These are phyloP conservation scores for Neodiprion pinetum DNA, from an alignment of 1,140 invertebrate species.

Conservation along the genomic window DNA sequence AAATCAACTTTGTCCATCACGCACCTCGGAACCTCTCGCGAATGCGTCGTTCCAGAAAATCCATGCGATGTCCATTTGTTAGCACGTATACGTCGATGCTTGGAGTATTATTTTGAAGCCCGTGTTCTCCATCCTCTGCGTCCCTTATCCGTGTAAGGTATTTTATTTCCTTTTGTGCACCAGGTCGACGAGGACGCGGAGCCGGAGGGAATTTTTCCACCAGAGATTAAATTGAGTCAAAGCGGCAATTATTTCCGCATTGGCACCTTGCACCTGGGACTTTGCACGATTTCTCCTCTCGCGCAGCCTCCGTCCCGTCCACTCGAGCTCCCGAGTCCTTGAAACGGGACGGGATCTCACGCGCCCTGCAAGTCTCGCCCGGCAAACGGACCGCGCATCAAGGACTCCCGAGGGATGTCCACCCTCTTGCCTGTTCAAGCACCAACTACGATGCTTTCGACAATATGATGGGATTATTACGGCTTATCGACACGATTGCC, in stretches of 20 bases:
- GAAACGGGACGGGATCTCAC: conserved; percentile 36
- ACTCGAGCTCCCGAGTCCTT: conserved; percentile 43
- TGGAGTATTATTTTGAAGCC: no score
- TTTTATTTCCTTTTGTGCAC: no score
- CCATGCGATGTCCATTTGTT: no score
- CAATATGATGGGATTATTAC: conserved; percentile 44
- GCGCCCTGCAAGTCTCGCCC: conserved; percentile 13
- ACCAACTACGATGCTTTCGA: conserved; percentile 16
- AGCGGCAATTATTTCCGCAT: conserved; percentile 43
- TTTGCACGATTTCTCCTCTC: neutral
- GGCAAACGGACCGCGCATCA: neutral
- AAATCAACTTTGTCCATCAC: no score
- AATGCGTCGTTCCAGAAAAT: no score
- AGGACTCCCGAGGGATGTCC: conserved; percentile 26
- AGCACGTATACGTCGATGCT: no score
- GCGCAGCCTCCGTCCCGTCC: conserved; percentile 30
- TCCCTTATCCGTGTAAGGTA: no score
- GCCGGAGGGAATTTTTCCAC: neutral
- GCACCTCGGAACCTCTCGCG: no score
- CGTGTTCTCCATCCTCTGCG: no score
- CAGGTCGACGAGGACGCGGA: no score
- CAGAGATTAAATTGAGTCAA: conserved; percentile 43
- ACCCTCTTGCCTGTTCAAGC: conserved; percentile 55
- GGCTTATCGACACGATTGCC: conserved; percentile 33
- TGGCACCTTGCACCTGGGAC: conserved; percentile 36